Evolutionary conservation across 1,140 invertebrate genomes (phyloP), one percentile per base, ranked within the genome.

Genomic region (Dendroctonus ponderosae): DNA sequence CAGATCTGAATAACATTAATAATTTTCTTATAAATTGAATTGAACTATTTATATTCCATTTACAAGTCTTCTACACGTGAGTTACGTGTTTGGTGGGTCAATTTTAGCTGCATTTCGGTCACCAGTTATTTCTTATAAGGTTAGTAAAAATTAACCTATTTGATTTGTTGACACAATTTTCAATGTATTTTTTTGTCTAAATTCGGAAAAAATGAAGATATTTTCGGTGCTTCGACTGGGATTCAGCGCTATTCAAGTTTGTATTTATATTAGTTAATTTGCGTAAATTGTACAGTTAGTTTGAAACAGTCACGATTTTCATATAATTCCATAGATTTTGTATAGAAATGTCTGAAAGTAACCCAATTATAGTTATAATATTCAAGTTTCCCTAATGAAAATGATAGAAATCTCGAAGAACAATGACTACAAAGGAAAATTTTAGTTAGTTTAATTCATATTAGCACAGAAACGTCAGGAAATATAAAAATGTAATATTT

Each of bases 71-170:
- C n/a, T 26, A 3, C 1, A 26, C 26, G 26, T 26, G 26, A 26
- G 26, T 26, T 26, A 26, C 26, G 26, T 26, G 26, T 26, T 26
- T 26, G 26, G 1, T 26, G 26, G 14, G n/a, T 0, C n/a, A 26
- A 5, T 15, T 26, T 46, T 15, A 44, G 42, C 40, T 52, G 5
- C 44, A 46, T 9, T 2, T 11, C 44, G 26, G 26, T 9, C 43
- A 12, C 12, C 43, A 46, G 8, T 46, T 46, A 46, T 9, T 38
- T 38, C 7, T 12, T 12, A 14, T 41, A 58, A 58, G 56, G 56
- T 58, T 58, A 58, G 56, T 58, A 58, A 58, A 58, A 58, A 6
- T 40, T 58, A 58, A 58, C 56, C 56, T 58, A 58, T 40, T 42
- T 41, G 40, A 14, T 7, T 41, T 58, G 6, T 42, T 11, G 12